Conservation (phyloP, 1,140 invertebrate genomes). For the Diachasmimorpha longicaudata region DNA sequence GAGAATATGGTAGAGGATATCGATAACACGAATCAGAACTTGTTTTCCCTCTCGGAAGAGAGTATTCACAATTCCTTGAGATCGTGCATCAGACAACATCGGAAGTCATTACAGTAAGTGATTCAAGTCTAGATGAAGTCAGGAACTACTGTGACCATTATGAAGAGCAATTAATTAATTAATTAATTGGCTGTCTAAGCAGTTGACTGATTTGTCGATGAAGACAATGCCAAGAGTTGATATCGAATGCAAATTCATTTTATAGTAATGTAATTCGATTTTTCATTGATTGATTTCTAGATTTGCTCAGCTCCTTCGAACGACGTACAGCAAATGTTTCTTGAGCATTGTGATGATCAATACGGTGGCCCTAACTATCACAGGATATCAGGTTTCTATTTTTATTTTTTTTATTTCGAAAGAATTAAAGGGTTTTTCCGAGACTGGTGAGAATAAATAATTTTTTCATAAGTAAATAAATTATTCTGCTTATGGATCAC, state of each 20-base stretch:
- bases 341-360: not conserved
- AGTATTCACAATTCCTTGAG: not conserved
- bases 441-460: too few species aligned
- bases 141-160: too few species aligned
- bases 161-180: too few species aligned
- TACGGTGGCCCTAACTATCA: not conserved
- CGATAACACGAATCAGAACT: not conserved
- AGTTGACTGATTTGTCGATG: too few species aligned
- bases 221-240: too few species aligned
- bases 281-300: not conserved
- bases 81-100: slow-evolving; percentile 4
- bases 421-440: not conserved
- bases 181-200: too few species aligned
- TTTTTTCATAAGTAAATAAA: too few species aligned
- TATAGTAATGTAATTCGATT: too few species aligned
- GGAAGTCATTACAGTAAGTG: not conserved
- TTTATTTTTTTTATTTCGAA: not conserved
- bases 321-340: not conserved
- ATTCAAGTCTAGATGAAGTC: not conserved
- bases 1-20: not conserved
- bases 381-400: slow-evolving; percentile 3
- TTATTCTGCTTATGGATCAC: too few species aligned
- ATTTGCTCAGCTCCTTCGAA: not conserved
- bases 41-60: not conserved
- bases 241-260: too few species aligned